Base-by-base conservation (phyloP, 2,797 vertebrate genomes). In the Phyllotis vaccarum region DNA sequence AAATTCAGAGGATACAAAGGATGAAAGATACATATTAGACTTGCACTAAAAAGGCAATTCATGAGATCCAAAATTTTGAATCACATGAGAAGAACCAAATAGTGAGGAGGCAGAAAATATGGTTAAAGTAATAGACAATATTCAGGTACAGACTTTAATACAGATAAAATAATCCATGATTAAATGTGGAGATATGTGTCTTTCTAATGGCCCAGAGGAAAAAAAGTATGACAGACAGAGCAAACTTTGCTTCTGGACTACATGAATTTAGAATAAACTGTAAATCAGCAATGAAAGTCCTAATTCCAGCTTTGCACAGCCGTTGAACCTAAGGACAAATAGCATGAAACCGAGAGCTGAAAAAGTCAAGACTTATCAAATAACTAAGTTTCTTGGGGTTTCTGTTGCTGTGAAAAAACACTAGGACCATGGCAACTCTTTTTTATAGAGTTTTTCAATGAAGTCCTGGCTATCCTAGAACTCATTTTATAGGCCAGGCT, bases 31-130 rank as follows among this genome's bases (percentile, higher is more conserved):
- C 17, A 19, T 66, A 19, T 46, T 49, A 9, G 6, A 68, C 24
- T 5, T 52, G 16, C 34, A 5, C 21, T 86, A 52, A 68, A 43
- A 68, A 68, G 11, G 11, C 21, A 68, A 68, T 68, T 52, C 43
- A 27, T 68, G 31, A n/a, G 21, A 68, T 24, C 19, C 8, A 68
- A 85, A 68, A 24, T 49, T 17, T 52, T 85, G 60, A 6, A 46
- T n/a, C 1, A 43, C 11, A 8, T n/a, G 10, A 0, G 21, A 68
- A n/a, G 3, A 68, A n/a, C 1, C 43, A 66, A 19, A 52, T 9
- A 52, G 10, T n/a, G 62, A n/a, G 62, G 31, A 13, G 12, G 21
- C n/a, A 52, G 31, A 85, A 49, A 52, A 21, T 52, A n/a, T 49
- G 17, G 29, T 14, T 21, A 64, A 85, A 85, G 19, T 66, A n/a